Evolutionary conservation across 2,888 invertebrate genomes (phyloP).

Genomic region (Fissipunctia ypsillon): DNA sequence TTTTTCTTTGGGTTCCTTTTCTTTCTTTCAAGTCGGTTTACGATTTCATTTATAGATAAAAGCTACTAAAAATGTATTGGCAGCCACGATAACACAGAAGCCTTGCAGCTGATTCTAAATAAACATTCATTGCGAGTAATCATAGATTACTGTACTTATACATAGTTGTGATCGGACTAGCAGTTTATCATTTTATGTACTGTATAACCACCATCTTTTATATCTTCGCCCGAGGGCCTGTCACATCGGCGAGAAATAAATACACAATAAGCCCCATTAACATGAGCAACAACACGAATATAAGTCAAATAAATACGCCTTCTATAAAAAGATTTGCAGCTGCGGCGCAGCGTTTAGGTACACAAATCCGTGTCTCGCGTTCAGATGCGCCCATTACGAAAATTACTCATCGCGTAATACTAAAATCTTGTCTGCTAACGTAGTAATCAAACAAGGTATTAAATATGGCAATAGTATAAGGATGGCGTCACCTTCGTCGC

Average conservation of each 20-base stretch:
- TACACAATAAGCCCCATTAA: slow-evolving; percentile 42
- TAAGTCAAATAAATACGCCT: slow-evolving; percentile 45
- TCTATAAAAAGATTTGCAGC: slow-evolving; percentile 49
- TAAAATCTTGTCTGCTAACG: slow-evolving; percentile 61
- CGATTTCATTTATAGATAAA: slow-evolving; percentile 38
- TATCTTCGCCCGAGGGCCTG: slow-evolving; percentile 35
- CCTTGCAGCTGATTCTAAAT: slow-evolving; percentile 41
- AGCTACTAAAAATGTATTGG: slow-evolving; percentile 2
- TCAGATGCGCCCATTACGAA: slow-evolving; percentile 58
- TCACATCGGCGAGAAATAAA: slow-evolving; percentile 40
- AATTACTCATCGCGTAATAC: slow-evolving; percentile 61
- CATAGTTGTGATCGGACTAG: slow-evolving; percentile 19
- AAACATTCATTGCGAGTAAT: slow-evolving; percentile 35
- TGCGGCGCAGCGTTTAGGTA: slow-evolving; percentile 34
- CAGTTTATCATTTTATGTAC: slow-evolving; percentile 41
- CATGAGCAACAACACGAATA: slow-evolving; percentile 31
- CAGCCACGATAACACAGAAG: slow-evolving; percentile 24
- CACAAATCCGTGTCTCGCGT: slow-evolving; percentile 50
- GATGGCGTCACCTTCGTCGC: slow-evolving; percentile 64
- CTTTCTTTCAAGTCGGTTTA: slow-evolving; percentile 4
- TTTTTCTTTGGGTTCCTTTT: neutral
- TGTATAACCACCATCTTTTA: slow-evolving; percentile 37
- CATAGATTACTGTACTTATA: slow-evolving; percentile 42
- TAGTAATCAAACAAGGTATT: slow-evolving; percentile 67
- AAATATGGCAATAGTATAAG: slow-evolving; percentile 67